Conservation (phyloP, 2,797 vertebrate species). For the Orestias chungarensis region DNA sequence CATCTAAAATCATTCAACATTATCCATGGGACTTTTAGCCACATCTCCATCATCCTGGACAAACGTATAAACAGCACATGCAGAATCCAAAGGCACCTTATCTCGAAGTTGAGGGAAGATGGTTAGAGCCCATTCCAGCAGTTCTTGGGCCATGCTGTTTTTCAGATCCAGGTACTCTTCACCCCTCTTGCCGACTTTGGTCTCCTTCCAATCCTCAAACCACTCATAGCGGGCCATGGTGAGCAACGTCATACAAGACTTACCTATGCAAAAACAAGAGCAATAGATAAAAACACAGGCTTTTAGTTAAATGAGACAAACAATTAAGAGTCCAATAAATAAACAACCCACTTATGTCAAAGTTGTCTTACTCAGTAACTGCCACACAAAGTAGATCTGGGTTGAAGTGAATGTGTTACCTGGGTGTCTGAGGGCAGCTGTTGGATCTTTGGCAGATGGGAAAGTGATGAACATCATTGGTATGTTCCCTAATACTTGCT, state of each 20-base stretch:
- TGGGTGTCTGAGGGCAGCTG: constrained; percentile 76
- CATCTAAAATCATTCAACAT: too few relatives aligned
- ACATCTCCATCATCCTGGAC: too few relatives aligned
- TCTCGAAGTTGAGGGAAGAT: constrained; percentile 81
- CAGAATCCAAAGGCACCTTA: constrained; percentile 70
- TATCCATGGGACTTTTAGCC: too few relatives aligned
- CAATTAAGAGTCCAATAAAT: not conserved
- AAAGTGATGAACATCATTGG: constrained; percentile 86
- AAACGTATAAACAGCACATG: not conserved
- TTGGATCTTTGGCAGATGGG: constrained; percentile 85
- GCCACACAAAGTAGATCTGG: not conserved
- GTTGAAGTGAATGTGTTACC: constrained; percentile 54
- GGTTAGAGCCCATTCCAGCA: constrained; percentile 77
- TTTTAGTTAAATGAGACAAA: not conserved
- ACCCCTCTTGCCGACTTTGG: constrained; percentile 72
- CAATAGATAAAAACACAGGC: not conserved
- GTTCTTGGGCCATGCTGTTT: constrained; percentile 74
- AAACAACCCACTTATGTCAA: not conserved
- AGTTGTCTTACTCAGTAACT: not conserved
- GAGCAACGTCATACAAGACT: constrained; percentile 84
- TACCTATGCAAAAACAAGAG: constrained; percentile 56
- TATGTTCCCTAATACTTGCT: constrained; percentile 77
- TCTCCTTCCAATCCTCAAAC: constrained; percentile 83
- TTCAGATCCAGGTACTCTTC: constrained; percentile 78
- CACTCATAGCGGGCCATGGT: constrained; percentile 85